Evolutionary conservation across 2,888 invertebrate species (phyloP), one percentile per base, ranked within the genome.

Genomic region (Eilema depressum): DNA sequence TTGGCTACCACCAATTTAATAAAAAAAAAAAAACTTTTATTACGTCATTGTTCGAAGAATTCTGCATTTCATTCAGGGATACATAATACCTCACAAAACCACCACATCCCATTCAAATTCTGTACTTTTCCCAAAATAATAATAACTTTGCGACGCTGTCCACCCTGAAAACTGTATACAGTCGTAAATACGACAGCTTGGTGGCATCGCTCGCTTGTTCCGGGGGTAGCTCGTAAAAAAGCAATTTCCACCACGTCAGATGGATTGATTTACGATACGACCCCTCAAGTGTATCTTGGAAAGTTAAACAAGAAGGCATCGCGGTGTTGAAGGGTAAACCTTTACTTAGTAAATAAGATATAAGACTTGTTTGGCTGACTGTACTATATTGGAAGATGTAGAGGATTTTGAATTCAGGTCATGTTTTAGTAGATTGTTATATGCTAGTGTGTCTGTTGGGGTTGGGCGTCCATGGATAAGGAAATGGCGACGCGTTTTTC

Each of bases 251-350:
- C 81, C 77, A 82, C 84, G 92, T 91, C 92, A 86, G 79, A 85
- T 84, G 83, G 91, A 92, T 91, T 92, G 92, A 92, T 92, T 92
- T 92, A 92, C 89, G 89, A 85, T 88, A 89, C 88, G 83, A 81
- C 75, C 84, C 82, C 80, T 85, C 84, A 86, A 87, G 84, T 85
- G 81, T 85, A 82, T 88, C 84, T 87, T 82, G 74, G 77, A 74
- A 81, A 80, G 79, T 82, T 83, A 84, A 83, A 83, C 82, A 83
- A 83, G 81, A 81, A 80, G 78, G 77, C 76, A 75, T 75, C 77
- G 23, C 79, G 65, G 70, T 78, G 78, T 74, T 82, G 83, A 80
- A 80, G 78, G 76, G 78, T 75, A 76, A 77, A 80, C 74, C 82
- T 83, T 83, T 80, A 72, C 75, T 77, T 77, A 81, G 73, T 83